These are phyloP conservation scores for Dasysyrphus albostriatus DNA, from an alignment of 2,888 invertebrate species.

Conservation along the genomic window DNA sequence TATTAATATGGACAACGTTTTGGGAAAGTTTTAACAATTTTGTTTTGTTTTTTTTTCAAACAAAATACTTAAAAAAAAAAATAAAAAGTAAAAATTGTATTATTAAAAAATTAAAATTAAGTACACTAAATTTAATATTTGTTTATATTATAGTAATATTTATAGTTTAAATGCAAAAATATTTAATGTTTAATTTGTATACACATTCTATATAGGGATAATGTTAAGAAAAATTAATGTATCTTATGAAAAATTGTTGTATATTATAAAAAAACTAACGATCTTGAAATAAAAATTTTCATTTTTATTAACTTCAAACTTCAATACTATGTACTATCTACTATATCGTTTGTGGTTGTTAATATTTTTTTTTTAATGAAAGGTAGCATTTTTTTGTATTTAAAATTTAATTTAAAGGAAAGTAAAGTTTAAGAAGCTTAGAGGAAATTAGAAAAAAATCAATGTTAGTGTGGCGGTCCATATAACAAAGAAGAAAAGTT, in stretches of 20 bases:
- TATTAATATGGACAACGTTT: slow-evolving; percentile 28
- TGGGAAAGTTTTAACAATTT: slow-evolving; percentile 1
- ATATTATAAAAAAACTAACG: background rate
- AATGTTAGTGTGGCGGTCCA: background rate
- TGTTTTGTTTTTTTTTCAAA: background rate
- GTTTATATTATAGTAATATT: slow-evolving; percentile 24
- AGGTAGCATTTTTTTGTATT: background rate
- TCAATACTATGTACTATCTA: background rate
- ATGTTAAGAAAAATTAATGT: background rate
- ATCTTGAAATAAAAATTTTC: background rate
- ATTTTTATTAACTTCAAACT: background rate
- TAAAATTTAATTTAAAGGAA: background rate
- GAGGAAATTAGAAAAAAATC: background rate
- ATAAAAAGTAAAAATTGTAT: background rate
- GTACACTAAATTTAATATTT: slow-evolving; percentile 3
- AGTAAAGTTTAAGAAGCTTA: slow-evolving; percentile 2
- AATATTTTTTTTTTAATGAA: background rate
- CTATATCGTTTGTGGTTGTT: background rate
- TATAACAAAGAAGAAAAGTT: slow-evolving; percentile 4
- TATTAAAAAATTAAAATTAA: background rate
- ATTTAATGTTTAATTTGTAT: background rate
- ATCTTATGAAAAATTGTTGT: background rate
- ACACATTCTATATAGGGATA: background rate
- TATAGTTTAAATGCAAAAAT: slow-evolving; percentile 23
- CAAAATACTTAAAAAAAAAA: background rate